Base-by-base conservation (phyloP, 2,888 invertebrate species). In the Spodoptera exigua region DNA sequence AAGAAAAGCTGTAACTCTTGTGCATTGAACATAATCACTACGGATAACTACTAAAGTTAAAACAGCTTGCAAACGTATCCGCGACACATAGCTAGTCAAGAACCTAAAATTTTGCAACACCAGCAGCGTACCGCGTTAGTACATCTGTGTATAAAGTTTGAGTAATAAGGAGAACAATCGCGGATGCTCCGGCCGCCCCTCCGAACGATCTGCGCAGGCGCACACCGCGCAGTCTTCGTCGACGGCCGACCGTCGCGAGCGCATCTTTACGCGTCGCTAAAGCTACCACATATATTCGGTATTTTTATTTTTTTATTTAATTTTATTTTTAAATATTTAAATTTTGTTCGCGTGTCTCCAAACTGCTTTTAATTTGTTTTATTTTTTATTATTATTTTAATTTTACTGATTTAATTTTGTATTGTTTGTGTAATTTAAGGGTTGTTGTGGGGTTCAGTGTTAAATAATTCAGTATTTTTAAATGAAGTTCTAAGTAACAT, bases 211-310 rank as follows among this genome's bases (percentile, higher is more conserved):
- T 45, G 78, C 80, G 81, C 79, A 56, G 54, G 77, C 78, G 67
- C 69, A 61, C 61, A 61, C 51, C 67, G 74, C 79, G 74, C 87
- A 87, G 87, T 87, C 84, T 78, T 73, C 85, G 70, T 64, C 78
- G 81, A 77, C 81, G 77, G 71, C 80, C 78, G 81, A 67, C 78
- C 84, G 80, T 76, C 80, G 82, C 78, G 75, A 75, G 86, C 87
- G 86, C 87, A 86, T 87, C 87, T 81, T 83, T 76, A 76, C 73
- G 78, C 75, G 78, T 75, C 67, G 72, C 67, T 67, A 61, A 71
- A 70, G 55, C 70, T 71, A 75, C 74, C 73, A 78, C 76, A 77
- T 77, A 69, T 63, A 59, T 60, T 74, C 79, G 77, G 77, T 76
- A 77, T 76, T 75, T 71, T 72, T 74, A 51, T 68, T 61, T 58